These are phyloP conservation scores for Scartelaos histophorus DNA, from an alignment of 2,113 vertebrate genomes.

Conservation along the genomic window DNA sequence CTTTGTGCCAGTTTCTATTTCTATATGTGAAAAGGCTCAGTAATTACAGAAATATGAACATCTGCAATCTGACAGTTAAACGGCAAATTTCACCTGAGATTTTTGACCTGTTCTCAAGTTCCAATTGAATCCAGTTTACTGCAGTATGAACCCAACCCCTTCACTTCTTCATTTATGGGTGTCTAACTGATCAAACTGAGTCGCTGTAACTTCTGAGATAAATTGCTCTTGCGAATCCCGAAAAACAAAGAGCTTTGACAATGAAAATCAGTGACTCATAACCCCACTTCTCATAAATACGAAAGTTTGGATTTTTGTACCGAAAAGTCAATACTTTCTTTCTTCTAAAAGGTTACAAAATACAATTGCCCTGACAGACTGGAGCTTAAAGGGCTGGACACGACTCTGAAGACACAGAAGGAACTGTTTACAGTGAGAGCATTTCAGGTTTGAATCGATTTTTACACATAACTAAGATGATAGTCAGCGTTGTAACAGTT, in stretches of 20 bases:
- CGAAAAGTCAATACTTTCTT: not conserved
- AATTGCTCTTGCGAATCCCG: not conserved
- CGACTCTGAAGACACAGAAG: not conserved
- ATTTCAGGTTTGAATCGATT: not conserved
- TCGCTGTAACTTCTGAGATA: not conserved
- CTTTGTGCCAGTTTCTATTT: no score
- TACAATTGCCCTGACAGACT: not conserved
- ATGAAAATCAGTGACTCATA: slow-evolving; percentile 34
- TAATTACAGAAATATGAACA: no score
- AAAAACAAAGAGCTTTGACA: slow-evolving; percentile 28
- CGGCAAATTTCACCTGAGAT: no score
- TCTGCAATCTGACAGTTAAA: no score
- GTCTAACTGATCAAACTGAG: not conserved
- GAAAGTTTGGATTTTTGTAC: not conserved
- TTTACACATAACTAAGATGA: not conserved
- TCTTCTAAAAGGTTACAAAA: not conserved
- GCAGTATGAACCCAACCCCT: no score
- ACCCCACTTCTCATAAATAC: not conserved
- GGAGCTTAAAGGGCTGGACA: not conserved
- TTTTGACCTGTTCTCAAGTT: no score
- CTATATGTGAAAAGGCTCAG: no score
- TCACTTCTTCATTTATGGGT: not conserved
- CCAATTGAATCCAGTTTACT: no score
- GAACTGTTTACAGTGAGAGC: not conserved
- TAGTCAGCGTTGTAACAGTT: not conserved